These are phyloP conservation scores for Physeter macrocephalus DNA, from an alignment of 2,113 vertebrate species.

Conservation along the genomic window DNA sequence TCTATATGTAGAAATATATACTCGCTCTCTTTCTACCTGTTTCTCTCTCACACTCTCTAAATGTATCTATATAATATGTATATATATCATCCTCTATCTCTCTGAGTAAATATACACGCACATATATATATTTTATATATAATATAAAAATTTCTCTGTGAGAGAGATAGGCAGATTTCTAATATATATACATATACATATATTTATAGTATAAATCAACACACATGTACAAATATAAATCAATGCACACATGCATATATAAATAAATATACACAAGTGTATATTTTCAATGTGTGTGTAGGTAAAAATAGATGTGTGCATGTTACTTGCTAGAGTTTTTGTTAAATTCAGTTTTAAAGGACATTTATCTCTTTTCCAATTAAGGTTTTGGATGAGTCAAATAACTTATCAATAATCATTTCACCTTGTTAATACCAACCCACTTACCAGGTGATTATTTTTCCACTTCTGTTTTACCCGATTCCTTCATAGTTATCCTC, in stretches of 20 bases:
- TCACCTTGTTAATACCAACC: fast-evolving
- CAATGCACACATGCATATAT: not conserved
- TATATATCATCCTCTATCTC: too few species aligned
- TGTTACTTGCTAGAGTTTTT: not conserved
- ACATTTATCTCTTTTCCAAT: not conserved
- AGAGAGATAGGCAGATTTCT: not conserved
- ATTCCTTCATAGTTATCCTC: fast-evolving
- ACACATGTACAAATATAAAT: not conserved
- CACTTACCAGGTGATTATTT: not conserved
- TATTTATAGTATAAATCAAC: not conserved
- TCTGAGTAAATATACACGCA: not conserved
- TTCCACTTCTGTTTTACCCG: too few species aligned
- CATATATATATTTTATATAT: not conserved
- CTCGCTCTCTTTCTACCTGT: not conserved
- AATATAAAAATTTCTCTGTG: not conserved
- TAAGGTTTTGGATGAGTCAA: fast-evolving
- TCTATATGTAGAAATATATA: not conserved
- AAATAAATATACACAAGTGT: not conserved
- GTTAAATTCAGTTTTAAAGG: not conserved
- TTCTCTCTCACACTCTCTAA: too few species aligned
- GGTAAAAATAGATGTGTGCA: fast-evolving
- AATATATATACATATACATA: not conserved
- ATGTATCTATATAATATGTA: not conserved
- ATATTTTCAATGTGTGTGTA: fast-evolving
- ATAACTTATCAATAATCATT: fast-evolving